Evolutionary conservation across 1,140 invertebrate genomes (phyloP), one percentile per base, ranked within the genome.

Genomic region (Micrasema minimum): DNA sequence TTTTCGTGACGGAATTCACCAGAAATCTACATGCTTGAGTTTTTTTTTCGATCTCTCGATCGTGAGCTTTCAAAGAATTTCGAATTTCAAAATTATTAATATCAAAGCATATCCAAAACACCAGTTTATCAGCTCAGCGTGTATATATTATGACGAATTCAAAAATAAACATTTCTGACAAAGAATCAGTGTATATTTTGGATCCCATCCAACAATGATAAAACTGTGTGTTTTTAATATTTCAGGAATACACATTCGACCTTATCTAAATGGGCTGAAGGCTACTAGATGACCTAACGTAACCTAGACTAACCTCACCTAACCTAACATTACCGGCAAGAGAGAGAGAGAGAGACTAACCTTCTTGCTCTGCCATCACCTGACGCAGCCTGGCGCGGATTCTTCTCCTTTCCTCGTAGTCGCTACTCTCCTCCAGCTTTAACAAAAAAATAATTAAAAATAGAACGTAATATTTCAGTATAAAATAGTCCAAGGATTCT

Each of bases 381-480:
- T 87, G 85, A 72, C 89, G 88, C 76, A 96, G 87, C 82, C 93
- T 88, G 77, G 88, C 87, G 82, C 93, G 87, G 77, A 96, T 90
- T 77, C 88, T 88, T 77, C 92, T 90, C 78, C 93, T 87, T 79
- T 93, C 91, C 80, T 96, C 93, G 90, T 94, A 95, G 79, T 93
- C 92, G 74, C 89, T 90, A 79, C 92, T 91, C 81, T 90, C 88
- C 82, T 94, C 93, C 84, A 95, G 87, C 93, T 95, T 81, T 18
- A 87, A 86, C 22, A 67, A 11, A 68, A 20, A 67, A 46, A 48
- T 57, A 64, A 38, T 35, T 9, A 48, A 72, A 16, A 55, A n/a
- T n/a, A n/a, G n/a, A n/a, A n/a, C n/a, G n/a, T n/a, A n/a, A n/a
- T n/a, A n/a, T n/a, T n/a, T n/a, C n/a, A n/a, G n/a, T n/a, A n/a